Evolutionary conservation across 2,113 vertebrate species (phyloP), one percentile per base, ranked within the genome.

Genomic region (Zonotrichia leucophrys): DNA sequence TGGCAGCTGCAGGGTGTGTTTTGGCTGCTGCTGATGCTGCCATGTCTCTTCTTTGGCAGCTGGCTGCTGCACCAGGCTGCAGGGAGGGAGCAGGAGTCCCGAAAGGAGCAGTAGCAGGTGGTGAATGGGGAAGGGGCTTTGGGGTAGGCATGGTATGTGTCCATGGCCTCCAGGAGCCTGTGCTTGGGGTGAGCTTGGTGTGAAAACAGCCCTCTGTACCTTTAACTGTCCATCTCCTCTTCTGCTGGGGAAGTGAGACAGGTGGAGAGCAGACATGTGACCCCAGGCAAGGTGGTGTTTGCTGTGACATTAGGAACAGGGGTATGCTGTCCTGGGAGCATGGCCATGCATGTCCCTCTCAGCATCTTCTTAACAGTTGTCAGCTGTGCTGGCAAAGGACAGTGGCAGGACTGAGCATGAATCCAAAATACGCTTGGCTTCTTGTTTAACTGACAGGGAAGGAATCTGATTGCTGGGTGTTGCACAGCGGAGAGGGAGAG

Each of bases 61-160:
- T 58, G 33, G 24, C 4, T 6, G 2, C 58, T 5, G 17, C 24
- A 41, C 4, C 1, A 5, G 44, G 41, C 12, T 27, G 35, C 83
- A 30, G 49, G n/a, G 44, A n/a, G 66, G 37, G 39, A 86, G 58
- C 58, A 63, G 67, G 33, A 56, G 13, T 22, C 0, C 0, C 0
- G 1, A 46, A 72, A 72, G 64, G 42, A 84, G 58, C 0, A 0
- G 37, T 6, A 47, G 30, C 41, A 27, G 44, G 21, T 15, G 24
- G 27, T 3, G 27, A 39, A 11, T 10, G 24, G 42, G 58, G 35
- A 82, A 69, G n/a, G 27, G 0, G 6, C 30, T 77, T 47, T 78
- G 47, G 44, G 13, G 11, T 18, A 47, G 6, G 21, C 8, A 2
- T 13, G 8, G 27, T 33, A 16, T 39, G 9, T 23, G 55, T 53